These are phyloP conservation scores for Oncorhynchus nerka DNA, from an alignment of 2,113 vertebrate genomes.

Conservation along the genomic window DNA sequence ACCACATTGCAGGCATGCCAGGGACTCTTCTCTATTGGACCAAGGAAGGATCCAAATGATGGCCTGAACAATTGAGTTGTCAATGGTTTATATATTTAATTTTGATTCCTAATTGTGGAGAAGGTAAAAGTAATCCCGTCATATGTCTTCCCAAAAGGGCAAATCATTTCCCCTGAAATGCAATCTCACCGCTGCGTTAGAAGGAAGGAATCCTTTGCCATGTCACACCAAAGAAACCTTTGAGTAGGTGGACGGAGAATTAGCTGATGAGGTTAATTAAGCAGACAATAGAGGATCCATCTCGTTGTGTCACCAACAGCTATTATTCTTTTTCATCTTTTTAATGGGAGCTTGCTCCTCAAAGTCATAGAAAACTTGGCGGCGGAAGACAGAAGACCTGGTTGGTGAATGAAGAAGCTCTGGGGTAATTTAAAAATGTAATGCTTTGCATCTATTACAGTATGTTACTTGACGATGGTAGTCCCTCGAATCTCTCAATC, in stretches of 20 bases:
- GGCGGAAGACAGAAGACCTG: background rate
- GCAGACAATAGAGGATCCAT: slow-evolving; percentile 47
- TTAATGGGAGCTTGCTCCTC: background rate
- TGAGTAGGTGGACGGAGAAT: slow-evolving; percentile 5
- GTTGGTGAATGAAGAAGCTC: background rate
- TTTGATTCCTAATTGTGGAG: background rate
- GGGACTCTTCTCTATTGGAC: background rate
- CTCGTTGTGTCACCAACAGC: slow-evolving; percentile 40
- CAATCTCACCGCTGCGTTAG: background rate
- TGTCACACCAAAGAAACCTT: slow-evolving; percentile 24
- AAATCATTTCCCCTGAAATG: background rate
- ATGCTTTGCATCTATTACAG: too few species aligned
- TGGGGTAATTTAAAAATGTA: slow-evolving; percentile 20
- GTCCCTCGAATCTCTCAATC: too few species aligned
- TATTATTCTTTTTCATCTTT: slow-evolving; percentile 43
- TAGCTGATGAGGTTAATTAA: slow-evolving; percentile 52
- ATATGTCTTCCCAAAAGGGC: too few species aligned
- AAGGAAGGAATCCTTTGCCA: background rate
- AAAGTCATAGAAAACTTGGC: background rate
- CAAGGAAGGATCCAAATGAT: background rate
- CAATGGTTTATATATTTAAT: background rate
- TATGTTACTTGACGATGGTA: too few species aligned
- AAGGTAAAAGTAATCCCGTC: background rate
- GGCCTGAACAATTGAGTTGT: background rate
- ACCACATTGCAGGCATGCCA: slow-evolving; percentile 1